These are phyloP conservation scores for Vulpes vulpes DNA, from an alignment of 2,113 vertebrate species.

Conservation along the genomic window DNA sequence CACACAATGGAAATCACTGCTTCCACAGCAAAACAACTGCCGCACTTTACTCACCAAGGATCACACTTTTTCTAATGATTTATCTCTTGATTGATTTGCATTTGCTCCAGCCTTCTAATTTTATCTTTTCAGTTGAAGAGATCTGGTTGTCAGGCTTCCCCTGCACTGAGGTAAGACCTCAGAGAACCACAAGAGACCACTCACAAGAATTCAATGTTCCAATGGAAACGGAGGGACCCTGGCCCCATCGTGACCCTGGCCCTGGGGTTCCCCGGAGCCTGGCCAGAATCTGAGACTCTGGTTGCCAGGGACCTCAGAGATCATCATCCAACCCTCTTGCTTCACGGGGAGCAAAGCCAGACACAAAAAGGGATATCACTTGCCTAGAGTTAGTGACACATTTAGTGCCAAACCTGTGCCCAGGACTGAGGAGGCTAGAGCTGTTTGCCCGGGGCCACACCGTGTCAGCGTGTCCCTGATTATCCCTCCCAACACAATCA, in stretches of 20 bases:
- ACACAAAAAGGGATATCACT: background rate
- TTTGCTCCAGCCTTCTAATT: background rate
- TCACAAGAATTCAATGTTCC: background rate
- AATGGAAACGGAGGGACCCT: accelerated
- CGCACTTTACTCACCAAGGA: background rate
- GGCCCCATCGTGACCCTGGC: background rate
- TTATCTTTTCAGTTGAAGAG: background rate
- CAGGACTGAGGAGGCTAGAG: background rate
- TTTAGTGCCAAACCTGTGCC: background rate
- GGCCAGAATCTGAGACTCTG: background rate
- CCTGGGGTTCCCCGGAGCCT: background rate
- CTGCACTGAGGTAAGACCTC: background rate
- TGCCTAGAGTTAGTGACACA: background rate
- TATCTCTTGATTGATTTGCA: background rate
- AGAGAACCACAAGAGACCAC: accelerated
- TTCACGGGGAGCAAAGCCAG: background rate
- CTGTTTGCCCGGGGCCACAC: background rate
- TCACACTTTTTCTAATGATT: background rate
- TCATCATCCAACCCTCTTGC: background rate
- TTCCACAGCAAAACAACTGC: background rate
- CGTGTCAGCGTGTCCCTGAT: background rate
- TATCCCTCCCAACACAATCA: background rate
- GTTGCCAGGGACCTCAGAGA: background rate
- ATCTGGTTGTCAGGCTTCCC: background rate
- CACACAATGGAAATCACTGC: background rate